Conservation (phyloP, 2,797 vertebrate genomes). For the Phaenicophaeus curvirostris region DNA sequence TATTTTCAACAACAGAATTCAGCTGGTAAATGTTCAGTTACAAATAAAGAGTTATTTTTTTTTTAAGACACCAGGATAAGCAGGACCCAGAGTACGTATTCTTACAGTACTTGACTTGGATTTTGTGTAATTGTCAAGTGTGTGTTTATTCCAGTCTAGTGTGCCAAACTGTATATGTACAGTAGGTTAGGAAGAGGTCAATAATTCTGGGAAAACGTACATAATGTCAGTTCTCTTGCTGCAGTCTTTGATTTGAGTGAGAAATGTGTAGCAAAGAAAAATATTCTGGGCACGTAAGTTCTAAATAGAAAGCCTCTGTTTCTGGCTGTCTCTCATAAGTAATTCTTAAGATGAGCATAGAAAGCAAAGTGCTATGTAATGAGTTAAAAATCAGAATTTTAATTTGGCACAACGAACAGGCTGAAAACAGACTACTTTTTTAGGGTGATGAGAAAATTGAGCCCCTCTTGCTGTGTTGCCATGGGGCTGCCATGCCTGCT, state of each 20-base stretch:
- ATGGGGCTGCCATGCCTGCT: too few relatives aligned
- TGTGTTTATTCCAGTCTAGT: neutral
- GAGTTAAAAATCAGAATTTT: neutral
- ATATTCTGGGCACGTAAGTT: rapidly evolving
- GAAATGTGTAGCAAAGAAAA: neutral
- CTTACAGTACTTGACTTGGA: neutral
- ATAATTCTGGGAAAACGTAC: neutral
- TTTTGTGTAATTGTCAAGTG: neutral
- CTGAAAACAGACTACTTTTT: neutral
- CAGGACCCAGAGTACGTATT: neutral
- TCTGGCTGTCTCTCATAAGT: neutral
- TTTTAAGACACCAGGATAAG: neutral
- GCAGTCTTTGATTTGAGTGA: neutral
- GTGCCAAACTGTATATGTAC: neutral
- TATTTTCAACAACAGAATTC: neutral
- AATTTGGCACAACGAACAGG: rapidly evolving
- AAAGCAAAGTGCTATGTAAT: neutral
- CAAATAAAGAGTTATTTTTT: neutral
- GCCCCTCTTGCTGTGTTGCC: neutral
- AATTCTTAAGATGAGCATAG: neutral
- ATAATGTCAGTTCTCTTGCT: neutral
- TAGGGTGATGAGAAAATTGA: neutral
- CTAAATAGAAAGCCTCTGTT: neutral
- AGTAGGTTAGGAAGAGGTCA: neutral
- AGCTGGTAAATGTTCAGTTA: neutral